Evolutionary conservation across 2,113 vertebrate genomes (phyloP).

Genomic region (Percina caprodes): DNA sequence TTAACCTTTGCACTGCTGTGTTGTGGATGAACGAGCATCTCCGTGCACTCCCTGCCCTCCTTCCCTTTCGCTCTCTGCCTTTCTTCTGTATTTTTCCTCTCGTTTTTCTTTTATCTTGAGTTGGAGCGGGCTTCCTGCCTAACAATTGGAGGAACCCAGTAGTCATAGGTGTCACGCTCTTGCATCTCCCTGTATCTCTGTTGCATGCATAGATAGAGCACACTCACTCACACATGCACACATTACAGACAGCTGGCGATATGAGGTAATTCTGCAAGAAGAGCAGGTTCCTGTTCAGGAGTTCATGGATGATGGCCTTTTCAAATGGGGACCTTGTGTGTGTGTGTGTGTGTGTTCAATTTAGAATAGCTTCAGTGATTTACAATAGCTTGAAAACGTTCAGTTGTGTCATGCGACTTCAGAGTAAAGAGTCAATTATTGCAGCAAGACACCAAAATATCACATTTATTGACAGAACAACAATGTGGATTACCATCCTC

Average conservation of each 20-base stretch:
- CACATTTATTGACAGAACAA: too few species aligned
- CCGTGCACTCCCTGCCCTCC: neutral
- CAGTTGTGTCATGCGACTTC: neutral
- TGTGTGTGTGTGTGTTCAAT: slow-evolving; percentile 3
- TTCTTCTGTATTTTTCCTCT: slow-evolving; percentile 47
- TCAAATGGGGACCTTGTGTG: neutral
- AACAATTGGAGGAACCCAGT: slow-evolving; percentile 81
- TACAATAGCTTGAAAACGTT: slow-evolving; percentile 1
- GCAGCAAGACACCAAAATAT: neutral
- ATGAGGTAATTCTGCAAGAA: slow-evolving; percentile 67
- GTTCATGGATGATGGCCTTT: slow-evolving; percentile 6
- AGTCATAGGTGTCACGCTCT: slow-evolving; percentile 68
- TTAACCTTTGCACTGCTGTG: slow-evolving; percentile 74
- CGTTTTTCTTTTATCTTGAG: slow-evolving; percentile 55
- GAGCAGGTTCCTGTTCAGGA: slow-evolving; percentile 57
- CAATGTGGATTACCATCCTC: too few species aligned
- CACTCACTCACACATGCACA: slow-evolving; percentile 23
- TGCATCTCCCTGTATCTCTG: slow-evolving; percentile 62
- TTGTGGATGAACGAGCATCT: slow-evolving; percentile 48
- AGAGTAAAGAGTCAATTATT: slow-evolving; percentile 1
- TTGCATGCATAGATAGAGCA: slow-evolving; percentile 28
- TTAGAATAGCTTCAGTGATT: neutral
- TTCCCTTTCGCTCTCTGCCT: slow-evolving; percentile 13
- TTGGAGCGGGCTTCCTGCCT: slow-evolving; percentile 65
- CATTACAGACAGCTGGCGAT: slow-evolving; percentile 33